Evolutionary conservation across 1,140 invertebrate genomes (phyloP).

Genomic region (Rhizoglyphus robini): DNA sequence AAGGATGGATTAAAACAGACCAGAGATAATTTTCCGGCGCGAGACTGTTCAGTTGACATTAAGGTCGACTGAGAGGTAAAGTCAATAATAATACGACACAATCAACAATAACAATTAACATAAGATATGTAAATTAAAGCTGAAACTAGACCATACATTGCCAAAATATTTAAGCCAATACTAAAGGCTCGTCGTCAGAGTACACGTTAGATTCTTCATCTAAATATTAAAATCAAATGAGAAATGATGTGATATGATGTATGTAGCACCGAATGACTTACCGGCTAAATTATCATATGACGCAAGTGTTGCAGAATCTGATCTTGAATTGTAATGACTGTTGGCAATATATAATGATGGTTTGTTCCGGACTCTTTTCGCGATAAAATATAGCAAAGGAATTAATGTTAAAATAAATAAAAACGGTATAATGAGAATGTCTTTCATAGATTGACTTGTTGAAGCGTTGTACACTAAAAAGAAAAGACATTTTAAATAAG

Average conservation of each 20-base stretch:
- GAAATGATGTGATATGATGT: neutral
- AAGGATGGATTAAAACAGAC: no score
- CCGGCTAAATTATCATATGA: conserved; percentile 51
- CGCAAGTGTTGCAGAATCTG: conserved; percentile 65
- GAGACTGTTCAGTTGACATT: no score
- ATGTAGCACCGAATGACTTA: conserved; percentile 18
- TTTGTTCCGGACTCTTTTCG: neutral
- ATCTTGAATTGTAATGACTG: conserved; percentile 68
- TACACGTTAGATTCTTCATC: conserved; percentile 76
- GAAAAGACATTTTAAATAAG: neutral
- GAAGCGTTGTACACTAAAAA: neutral
- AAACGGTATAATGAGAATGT: neutral
- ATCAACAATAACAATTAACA: no score
- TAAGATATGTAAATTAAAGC: no score
- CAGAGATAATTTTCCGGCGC: no score
- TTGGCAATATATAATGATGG: conserved; percentile 53
- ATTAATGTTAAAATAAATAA: neutral
- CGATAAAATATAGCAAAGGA: neutral
- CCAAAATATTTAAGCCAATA: conserved; percentile 66
- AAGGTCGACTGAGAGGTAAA: no score
- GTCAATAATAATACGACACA: no score
- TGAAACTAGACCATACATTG: no score
- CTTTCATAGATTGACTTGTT: neutral
- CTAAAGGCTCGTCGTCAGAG: conserved; percentile 81
- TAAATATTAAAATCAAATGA: conserved; percentile 21